phyloP scores from a whole-genome alignment of 2,113 vertebrate species.

The Colinus virginianus region DNA sequence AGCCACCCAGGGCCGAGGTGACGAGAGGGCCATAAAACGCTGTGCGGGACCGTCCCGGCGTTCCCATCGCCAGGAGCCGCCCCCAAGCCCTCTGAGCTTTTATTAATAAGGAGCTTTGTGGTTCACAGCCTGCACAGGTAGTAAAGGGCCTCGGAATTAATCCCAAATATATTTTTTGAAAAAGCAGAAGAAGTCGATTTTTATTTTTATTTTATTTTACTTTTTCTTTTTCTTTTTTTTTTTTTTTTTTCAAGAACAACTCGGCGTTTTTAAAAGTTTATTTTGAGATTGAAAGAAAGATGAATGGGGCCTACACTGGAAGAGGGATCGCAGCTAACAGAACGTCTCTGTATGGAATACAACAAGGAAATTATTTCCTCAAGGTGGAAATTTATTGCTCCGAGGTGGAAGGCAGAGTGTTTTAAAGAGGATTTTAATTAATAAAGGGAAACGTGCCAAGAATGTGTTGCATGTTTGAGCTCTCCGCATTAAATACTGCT shows the following conservation, averaged over 20 bases:
- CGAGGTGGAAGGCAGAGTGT: constrained; percentile 59
- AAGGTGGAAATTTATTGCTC: constrained; percentile 68
- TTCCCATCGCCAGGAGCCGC: neutral
- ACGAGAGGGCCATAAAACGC: neutral
- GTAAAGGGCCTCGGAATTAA: neutral
- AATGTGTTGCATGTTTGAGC: constrained; percentile 47
- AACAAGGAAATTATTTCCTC: constrained; percentile 72
- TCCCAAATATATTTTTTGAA: neutral
- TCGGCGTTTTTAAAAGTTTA: constrained; percentile 20
- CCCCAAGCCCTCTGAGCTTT: neutral
- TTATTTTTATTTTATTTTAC: fast-evolving
- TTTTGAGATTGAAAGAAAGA: constrained; percentile 53
- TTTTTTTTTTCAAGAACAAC: neutral
- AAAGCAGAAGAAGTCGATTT: neutral
- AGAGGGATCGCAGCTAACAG: constrained; percentile 40
- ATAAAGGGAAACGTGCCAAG: constrained; percentile 64
- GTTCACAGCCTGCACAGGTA: neutral
- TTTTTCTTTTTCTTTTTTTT: fast-evolving
- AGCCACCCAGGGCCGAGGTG: neutral
- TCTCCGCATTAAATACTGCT: constrained; percentile 40
- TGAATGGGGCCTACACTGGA: constrained; percentile 26
- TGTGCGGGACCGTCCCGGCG: neutral
- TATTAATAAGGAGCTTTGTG: constrained; percentile 34
- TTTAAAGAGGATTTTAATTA: constrained; percentile 75
- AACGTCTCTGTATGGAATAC: constrained; percentile 69